phyloP scores from a whole-genome alignment of 2,797 vertebrate genomes.

The Chromobotia macracanthus region DNA sequence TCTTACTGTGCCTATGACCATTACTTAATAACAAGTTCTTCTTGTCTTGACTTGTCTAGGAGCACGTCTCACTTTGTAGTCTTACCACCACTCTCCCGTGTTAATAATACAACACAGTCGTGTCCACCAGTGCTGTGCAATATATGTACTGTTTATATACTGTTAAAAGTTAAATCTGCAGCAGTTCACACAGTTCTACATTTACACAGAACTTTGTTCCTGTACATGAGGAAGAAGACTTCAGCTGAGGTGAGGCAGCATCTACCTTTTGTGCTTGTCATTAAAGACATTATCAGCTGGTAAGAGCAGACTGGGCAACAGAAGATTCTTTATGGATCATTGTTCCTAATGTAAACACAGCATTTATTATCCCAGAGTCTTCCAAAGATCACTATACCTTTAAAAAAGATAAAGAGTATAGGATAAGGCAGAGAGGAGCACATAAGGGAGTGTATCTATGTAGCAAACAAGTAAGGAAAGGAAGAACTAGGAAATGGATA shows the following conservation, averaged over 20 bases:
- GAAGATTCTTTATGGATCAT: slow-evolving; percentile 50
- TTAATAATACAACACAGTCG: neutral
- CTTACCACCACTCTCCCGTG: neutral
- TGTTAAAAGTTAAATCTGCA: neutral
- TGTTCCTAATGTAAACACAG: slow-evolving; percentile 51
- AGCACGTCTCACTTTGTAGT: neutral
- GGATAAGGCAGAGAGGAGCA: neutral
- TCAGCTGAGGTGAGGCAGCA: neutral
- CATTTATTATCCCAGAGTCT: slow-evolving; percentile 55
- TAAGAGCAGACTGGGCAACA: slow-evolving; percentile 51
- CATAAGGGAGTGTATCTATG: neutral
- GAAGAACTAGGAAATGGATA: slow-evolving; percentile 7
- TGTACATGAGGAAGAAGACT: neutral
- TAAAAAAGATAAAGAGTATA: slow-evolving; percentile 48
- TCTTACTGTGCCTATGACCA: neutral
- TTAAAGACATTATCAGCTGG: slow-evolving; percentile 50
- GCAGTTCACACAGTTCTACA: slow-evolving; percentile 36
- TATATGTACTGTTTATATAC: neutral
- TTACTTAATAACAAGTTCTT: neutral
- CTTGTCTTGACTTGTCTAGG: neutral
- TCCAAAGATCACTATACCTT: slow-evolving; percentile 51
- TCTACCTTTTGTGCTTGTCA: slow-evolving; percentile 38
- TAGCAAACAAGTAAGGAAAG: neutral
- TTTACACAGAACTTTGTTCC: neutral
- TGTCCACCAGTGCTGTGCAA: neutral